Percentiles rank a stretch among this genome's conserved stretches.
Evolutionary conservation across 2,797 vertebrate genomes (phyloP).

Genomic region (Morus bassanus): DNA sequence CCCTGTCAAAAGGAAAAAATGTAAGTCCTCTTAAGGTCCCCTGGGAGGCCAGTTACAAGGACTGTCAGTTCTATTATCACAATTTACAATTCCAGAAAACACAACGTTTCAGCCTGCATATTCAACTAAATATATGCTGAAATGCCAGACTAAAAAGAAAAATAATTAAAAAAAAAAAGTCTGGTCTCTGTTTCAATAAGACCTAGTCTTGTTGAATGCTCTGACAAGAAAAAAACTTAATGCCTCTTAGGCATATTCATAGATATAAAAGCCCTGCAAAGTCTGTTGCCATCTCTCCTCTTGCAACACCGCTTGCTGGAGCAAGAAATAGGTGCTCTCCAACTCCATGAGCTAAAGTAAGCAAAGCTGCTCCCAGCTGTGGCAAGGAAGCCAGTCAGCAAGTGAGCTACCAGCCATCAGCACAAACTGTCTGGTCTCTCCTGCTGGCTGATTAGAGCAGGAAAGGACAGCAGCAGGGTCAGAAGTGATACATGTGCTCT

Average conservation of each 20-base stretch:
- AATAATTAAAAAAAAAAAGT: background rate
- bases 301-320: background rate
- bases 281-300: background rate
- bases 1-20: background rate
- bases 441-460: background rate
- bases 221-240: background rate
- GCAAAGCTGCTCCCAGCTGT: background rate
- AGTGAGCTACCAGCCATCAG: background rate
- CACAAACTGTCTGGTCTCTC: background rate
- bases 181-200: background rate
- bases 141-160: background rate
- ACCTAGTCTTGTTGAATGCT: background rate
- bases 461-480: background rate
- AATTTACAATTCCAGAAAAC: background rate
- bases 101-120: background rate
- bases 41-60: background rate
- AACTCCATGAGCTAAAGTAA: background rate
- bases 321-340: background rate
- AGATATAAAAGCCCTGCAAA: background rate
- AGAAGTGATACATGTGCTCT: fast-evolving
- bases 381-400: background rate
- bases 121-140: background rate
- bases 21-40: background rate
- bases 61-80: background rate
- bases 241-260: background rate